Evolutionary conservation across 2,113 vertebrate species (phyloP).

Genomic region (Notarius lentiginosus): DNA sequence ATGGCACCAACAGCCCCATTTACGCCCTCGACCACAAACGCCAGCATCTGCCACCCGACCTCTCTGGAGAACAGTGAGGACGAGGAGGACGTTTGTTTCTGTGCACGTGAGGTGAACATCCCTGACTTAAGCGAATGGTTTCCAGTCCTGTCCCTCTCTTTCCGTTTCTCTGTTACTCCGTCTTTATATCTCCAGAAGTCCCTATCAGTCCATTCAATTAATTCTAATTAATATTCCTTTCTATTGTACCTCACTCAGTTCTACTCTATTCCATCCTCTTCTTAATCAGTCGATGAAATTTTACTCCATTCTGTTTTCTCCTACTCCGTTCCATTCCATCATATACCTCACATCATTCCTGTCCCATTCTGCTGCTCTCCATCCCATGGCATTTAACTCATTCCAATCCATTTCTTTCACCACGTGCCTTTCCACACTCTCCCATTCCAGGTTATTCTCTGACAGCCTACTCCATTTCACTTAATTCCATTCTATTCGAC

Average conservation of each 20-base stretch:
- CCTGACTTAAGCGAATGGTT: too few relatives aligned
- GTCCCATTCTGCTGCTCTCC: not conserved
- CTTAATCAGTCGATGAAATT: not conserved
- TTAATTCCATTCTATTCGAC: not conserved
- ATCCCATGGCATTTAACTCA: not conserved
- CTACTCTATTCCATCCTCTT: not conserved
- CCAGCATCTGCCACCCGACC: constrained; percentile 60
- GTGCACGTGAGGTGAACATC: not conserved
- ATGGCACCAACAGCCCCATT: constrained; percentile 66
- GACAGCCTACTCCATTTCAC: not conserved
- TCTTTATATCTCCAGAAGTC: not conserved
- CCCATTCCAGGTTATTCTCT: not conserved
- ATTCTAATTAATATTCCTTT: too few relatives aligned
- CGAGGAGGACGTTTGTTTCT: not conserved
- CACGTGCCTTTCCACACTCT: not conserved
- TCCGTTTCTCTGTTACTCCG: constrained; percentile 3
- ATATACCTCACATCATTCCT: not conserved
- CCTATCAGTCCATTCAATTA: not conserved
- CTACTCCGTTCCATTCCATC: not conserved
- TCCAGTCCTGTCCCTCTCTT: constrained; percentile 13
- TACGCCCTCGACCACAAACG: constrained; percentile 53
- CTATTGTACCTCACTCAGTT: not conserved
- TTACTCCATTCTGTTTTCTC: not conserved
- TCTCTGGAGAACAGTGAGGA: constrained; percentile 44
- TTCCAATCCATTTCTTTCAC: not conserved